Evolutionary conservation across 2,113 vertebrate genomes (phyloP).

Genomic region (Leucoraja erinaceus): DNA sequence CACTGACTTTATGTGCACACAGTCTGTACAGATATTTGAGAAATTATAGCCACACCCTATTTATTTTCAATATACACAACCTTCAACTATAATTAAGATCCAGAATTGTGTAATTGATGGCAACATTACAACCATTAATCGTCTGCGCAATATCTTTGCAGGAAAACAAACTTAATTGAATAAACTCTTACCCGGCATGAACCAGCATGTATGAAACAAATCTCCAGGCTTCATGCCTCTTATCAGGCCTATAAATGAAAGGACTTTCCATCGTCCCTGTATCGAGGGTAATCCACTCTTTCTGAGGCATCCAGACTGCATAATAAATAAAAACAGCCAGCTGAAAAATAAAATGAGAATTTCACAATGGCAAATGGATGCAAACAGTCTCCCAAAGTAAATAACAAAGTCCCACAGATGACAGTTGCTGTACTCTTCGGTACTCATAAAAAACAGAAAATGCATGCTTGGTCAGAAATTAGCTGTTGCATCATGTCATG

Average conservation of each 20-base stretch:
- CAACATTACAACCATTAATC: not conserved
- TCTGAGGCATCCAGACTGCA: constrained; percentile 79
- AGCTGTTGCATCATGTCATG: not conserved
- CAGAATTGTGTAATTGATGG: not conserved
- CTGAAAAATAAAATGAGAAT: constrained; percentile 48
- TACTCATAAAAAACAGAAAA: not conserved
- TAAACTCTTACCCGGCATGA: constrained; percentile 76
- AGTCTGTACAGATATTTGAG: not conserved
- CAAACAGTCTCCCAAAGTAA: not conserved
- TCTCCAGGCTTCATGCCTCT: constrained; percentile 72
- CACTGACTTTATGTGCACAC: too few species aligned
- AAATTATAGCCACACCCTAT: not conserved
- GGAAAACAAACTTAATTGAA: not conserved
- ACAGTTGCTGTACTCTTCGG: not conserved
- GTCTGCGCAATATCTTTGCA: not conserved
- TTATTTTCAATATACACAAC: not conserved
- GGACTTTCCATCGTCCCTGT: constrained; percentile 67
- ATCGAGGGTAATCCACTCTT: constrained; percentile 77
- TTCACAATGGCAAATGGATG: not conserved
- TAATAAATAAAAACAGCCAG: constrained; percentile 81
- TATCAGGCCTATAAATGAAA: constrained; percentile 63
- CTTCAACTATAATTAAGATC: not conserved
- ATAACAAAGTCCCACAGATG: not conserved
- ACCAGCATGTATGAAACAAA: constrained; percentile 87
- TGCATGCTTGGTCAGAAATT: not conserved